Percentiles rank a stretch among this genome's conserved stretches.
These are phyloP conservation scores for Dryomyza anilis DNA, from an alignment of 2,888 invertebrate genomes.

Conservation along the genomic window DNA sequence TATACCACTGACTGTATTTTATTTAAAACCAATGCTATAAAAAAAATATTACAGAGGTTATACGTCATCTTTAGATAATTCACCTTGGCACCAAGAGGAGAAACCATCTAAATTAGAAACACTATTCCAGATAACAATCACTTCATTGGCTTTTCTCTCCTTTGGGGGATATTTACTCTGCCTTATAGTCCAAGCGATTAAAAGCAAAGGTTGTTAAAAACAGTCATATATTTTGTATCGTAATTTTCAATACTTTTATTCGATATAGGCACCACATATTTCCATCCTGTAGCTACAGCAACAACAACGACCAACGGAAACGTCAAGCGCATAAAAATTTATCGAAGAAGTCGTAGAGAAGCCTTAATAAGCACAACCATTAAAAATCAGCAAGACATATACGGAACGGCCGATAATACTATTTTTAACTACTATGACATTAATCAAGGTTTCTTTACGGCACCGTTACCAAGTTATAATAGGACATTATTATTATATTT, in stretches of 20 bases:
- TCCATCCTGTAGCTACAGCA: constrained; percentile 53
- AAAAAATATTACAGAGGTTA: constrained; percentile 30
- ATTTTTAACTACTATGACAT: no score
- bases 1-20: constrained; percentile 23
- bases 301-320: constrained; percentile 45
- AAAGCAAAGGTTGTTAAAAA: constrained; percentile 68
- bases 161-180: constrained; percentile 84
- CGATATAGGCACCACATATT: constrained; percentile 56
- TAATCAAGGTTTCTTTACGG: not conserved
- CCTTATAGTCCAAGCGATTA: constrained; percentile 76
- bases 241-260: constrained; percentile 13
- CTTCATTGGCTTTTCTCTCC: constrained; percentile 79
- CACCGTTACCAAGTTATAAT: no score
- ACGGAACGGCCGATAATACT: not conserved
- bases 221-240: not conserved
- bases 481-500: no score
- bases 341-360: constrained; percentile 46
- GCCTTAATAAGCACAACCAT: no score
- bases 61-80: constrained; percentile 27
- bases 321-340: constrained; percentile 57
- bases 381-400: not conserved
- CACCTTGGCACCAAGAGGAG: constrained; percentile 58
- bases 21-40: constrained; percentile 11
- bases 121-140: constrained; percentile 78
- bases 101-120: constrained; percentile 72